Evolutionary conservation across 2,888 invertebrate genomes (phyloP).

Genomic region (Ctena decussata): DNA sequence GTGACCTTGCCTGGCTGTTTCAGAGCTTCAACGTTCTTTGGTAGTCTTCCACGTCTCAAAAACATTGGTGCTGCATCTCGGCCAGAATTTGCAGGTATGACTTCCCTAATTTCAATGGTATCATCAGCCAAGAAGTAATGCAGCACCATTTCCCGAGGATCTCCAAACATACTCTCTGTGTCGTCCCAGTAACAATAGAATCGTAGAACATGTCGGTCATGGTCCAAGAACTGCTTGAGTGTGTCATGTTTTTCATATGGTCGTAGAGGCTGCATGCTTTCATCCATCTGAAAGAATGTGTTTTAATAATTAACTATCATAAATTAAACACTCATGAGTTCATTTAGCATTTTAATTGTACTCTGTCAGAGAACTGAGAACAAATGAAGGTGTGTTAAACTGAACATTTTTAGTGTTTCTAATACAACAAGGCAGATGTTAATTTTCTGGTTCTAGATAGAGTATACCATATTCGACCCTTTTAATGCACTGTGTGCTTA

Average conservation of each 20-base stretch:
- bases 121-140: constrained; percentile 95
- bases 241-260: constrained; percentile 88
- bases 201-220: constrained; percentile 91
- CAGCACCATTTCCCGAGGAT: constrained; percentile 92
- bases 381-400: no score
- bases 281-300: constrained; percentile 84
- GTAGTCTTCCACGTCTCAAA: constrained; percentile 92
- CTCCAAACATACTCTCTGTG: constrained; percentile 92
- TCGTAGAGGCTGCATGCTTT: constrained; percentile 86
- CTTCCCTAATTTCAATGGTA: constrained; percentile 95
- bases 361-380: no score
- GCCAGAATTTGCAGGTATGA: constrained; percentile 89
- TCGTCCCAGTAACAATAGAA: constrained; percentile 98
- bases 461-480: no score
- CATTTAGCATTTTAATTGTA: no score
- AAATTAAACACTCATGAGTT: no score
- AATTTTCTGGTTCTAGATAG: no score
- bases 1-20: constrained; percentile 85
- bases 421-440: no score
- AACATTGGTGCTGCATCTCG: constrained; percentile 92
- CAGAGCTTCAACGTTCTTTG: constrained; percentile 89
- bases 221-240: constrained; percentile 93
- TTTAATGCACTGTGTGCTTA: no score
- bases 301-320: no score
- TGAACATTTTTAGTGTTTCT: no score